Evolutionary conservation across 2,797 vertebrate species (phyloP), one percentile per base, ranked within the genome.

Genomic region (Pogonophryne albipinna): DNA sequence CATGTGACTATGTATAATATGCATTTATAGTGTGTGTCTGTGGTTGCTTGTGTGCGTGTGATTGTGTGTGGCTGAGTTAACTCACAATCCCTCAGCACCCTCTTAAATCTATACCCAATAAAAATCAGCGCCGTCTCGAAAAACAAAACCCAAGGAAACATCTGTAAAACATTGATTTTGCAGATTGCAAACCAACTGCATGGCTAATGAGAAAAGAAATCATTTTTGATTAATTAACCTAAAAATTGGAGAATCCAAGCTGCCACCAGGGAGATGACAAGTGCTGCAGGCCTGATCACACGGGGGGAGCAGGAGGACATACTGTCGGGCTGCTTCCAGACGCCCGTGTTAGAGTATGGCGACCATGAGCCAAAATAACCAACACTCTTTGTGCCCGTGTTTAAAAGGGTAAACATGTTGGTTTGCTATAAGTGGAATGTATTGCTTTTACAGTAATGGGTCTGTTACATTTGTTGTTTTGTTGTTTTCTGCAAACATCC

Each of bases 211-310:
- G 94, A 94, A 94, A 93, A 96, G 85, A 95, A 95, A 95, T 95
- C 94, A 94, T 95, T 95, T 95, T 94, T 95, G 95, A 95, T 95
- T 95, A 95, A 95, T 95, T 95, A 95, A 95, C 93, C 92, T 83
- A 93, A 94, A 94, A 95, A 94, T 93, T 92, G 92, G 90, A 92
- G 92, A 91, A 92, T 93, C 92, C 88, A 91, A 89, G 80, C 79
- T 77, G 83, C 92, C 93, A 89, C 91, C 74, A 75, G 89, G 90
- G 87, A 89, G 87, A 91, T 91, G 93, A 93, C 93, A 90, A 89
- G 90, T 76, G 86, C 83, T 74, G 85, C 88, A 78, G 90, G 89
- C 78, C 82, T 19, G 82, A 90, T 87, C 85, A 59, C 84, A 66
- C 59, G 42, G 76, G 75, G 71, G 69, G 85, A 38, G 34, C 7